These are phyloP conservation scores for Sepioteuthis lessoniana DNA, from an alignment of 2,888 invertebrate species.

Conservation along the genomic window DNA sequence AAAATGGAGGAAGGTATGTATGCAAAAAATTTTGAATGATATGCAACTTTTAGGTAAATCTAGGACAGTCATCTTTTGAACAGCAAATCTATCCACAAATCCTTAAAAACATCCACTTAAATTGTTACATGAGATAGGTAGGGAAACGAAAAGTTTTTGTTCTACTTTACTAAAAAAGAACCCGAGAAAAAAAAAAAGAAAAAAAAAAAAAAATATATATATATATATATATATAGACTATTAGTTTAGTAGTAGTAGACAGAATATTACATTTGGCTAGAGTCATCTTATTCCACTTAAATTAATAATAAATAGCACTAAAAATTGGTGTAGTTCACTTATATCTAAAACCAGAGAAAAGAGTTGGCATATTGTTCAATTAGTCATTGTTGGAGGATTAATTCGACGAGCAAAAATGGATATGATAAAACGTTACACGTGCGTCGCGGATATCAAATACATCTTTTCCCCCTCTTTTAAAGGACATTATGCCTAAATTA, in stretches of 20 bases:
- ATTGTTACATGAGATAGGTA: not conserved
- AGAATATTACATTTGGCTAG: not conserved
- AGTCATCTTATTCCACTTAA: not conserved
- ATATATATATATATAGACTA: no score
- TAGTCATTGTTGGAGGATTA: not conserved
- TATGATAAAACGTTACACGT: not conserved
- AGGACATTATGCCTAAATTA: not conserved
- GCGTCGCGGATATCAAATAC: not conserved
- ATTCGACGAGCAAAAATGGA: not conserved
- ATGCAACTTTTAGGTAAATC: no score
- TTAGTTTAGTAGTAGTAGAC: not conserved
- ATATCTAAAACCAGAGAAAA: no score
- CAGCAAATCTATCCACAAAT: not conserved
- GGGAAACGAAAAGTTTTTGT: not conserved
- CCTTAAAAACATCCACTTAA: not conserved
- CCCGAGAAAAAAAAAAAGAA: no score
- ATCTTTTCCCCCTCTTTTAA: not conserved
- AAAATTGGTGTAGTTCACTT: no score
- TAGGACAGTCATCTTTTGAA: no score
- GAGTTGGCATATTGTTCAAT: not conserved
- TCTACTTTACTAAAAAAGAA: not conserved
- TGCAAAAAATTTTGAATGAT: no score
- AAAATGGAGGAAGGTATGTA: no score
- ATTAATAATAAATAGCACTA: not conserved
- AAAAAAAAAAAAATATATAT: no score